Base-by-base conservation (phyloP, 2,888 invertebrate genomes). In the Julus scanicus region DNA sequence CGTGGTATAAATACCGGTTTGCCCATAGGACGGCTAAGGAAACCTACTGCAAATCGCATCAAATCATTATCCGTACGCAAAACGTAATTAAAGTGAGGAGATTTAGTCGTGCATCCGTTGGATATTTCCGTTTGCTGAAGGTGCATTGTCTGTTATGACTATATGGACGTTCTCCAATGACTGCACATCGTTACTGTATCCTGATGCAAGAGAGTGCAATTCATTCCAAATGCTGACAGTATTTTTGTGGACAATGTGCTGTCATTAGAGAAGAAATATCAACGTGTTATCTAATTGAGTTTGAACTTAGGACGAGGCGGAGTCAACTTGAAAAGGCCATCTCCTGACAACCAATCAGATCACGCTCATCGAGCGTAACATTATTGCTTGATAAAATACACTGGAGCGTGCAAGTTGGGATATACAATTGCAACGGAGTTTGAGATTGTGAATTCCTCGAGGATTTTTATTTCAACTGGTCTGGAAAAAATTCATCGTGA, bases 21-120 rank as follows among this genome's bases (percentile, higher is more conserved):
- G 20, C 80, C 37, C 9, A 80, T 80, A 80, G 37, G 37, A 80
- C 29, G 37, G 80, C 37, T 37, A 37, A 37, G 37, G 11, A 37
- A 80, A 80, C 80, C 80, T 15, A 37, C 37, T 80, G 80, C 80
- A 80, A 80, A 80, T 80, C 37, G 80, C 80, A 80, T 80, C 80
- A 80, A 80, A 15, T 80, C 37, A 37, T 80, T 29, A 80, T 80
- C 37, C 80, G 29, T 71, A 71, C 11, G 29, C 13, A 71, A 71
- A 71, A 71, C 29, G 71, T 11, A 71, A 71, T 71, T 71, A 71
- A 71, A 4, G 71, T 11, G 71, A 71, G n/a, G 3, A 71, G 71
- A 71, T 71, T 71, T 71, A 4, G 29, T n/a, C 20, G 71, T 71
- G 71, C 71, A 53, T 29, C 8, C 29, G 71, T 8, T 71, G 29